Conservation (phyloP, 2,113 vertebrate genomes). For the Ptychochromis oligacanthus region DNA sequence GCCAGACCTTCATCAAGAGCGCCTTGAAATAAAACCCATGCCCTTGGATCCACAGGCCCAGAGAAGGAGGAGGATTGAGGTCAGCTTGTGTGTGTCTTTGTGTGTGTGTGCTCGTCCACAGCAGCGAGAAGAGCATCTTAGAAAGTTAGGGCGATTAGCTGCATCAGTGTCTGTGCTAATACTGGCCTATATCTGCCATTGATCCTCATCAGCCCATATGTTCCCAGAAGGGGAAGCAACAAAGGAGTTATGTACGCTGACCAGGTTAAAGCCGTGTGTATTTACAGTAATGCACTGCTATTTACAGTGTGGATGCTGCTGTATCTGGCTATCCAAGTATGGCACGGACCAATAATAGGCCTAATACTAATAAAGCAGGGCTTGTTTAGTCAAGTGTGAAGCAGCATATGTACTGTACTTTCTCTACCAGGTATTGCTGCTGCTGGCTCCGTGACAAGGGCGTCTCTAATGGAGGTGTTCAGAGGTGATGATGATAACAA, state of each 20-base stretch:
- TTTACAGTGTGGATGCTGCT: slow-evolving; percentile 36
- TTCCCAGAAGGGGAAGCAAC: slow-evolving; percentile 44
- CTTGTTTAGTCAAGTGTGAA: slow-evolving; percentile 15
- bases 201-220: slow-evolving; percentile 69
- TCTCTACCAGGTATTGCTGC: not conserved
- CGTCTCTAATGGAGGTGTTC: slow-evolving; percentile 23
- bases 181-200: slow-evolving; percentile 67
- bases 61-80: slow-evolving; percentile 62
- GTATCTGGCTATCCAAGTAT: slow-evolving; percentile 22
- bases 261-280: slow-evolving; percentile 50
- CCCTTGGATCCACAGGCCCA: slow-evolving; percentile 38
- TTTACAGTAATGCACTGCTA: slow-evolving; percentile 57
- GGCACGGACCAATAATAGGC: slow-evolving; percentile 8
- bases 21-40: slow-evolving; percentile 27
- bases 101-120: not conserved
- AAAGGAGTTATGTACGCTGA: slow-evolving; percentile 13
- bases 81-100: slow-evolving; percentile 20
- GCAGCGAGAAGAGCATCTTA: slow-evolving; percentile 60
- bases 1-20: slow-evolving; percentile 7
- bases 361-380: slow-evolving; percentile 9
- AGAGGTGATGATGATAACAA: slow-evolving; percentile 50
- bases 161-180: slow-evolving; percentile 64
- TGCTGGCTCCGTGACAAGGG: slow-evolving; percentile 17
- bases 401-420: slow-evolving; percentile 30
- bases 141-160: slow-evolving; percentile 71